These are phyloP conservation scores for Callosobruchus maculatus DNA, from an alignment of 2,888 invertebrate species.

Conservation along the genomic window DNA sequence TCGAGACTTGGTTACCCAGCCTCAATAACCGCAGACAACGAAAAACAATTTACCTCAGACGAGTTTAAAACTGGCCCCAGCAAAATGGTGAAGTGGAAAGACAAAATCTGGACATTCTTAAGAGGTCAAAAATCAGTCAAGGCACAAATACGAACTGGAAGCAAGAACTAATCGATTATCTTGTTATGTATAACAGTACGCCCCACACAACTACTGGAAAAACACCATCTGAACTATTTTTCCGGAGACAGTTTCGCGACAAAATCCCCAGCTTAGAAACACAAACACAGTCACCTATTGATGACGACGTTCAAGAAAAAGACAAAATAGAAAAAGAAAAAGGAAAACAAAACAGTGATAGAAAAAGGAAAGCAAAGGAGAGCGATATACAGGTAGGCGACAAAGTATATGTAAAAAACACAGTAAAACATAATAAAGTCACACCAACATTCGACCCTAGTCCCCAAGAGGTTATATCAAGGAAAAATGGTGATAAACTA, in stretches of 20 bases:
- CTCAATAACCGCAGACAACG: constrained; percentile 24
- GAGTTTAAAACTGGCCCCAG: constrained; percentile 22
- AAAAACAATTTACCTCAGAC: constrained; percentile 20
- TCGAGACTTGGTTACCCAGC: constrained; percentile 18
- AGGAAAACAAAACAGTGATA: constrained; percentile 10
- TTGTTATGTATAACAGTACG: background rate
- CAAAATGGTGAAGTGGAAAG: constrained; percentile 22
- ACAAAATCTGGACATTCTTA: constrained; percentile 16
- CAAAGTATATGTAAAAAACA: too few species aligned
- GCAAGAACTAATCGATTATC: background rate
- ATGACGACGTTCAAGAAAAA: constrained; percentile 6
- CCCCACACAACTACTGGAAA: background rate
- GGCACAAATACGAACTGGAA: background rate
- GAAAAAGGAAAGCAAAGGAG: background rate
- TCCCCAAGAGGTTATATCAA: constrained; percentile 10
- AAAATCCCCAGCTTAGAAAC: background rate
- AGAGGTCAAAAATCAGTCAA: constrained; percentile 6
- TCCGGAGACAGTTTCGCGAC: background rate
- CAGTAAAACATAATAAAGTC: too few species aligned
- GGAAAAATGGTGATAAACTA: constrained; percentile 10
- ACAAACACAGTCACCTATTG: too few species aligned
- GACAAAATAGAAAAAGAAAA: constrained; percentile 9
- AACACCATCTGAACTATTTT: background rate
- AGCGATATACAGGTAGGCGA: background rate
- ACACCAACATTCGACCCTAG: constrained; percentile 12